Percentiles rank a stretch among this genome's conserved stretches.
Conservation (phyloP, 1,140 invertebrate genomes). For the Nilaparvata lugens region DNA sequence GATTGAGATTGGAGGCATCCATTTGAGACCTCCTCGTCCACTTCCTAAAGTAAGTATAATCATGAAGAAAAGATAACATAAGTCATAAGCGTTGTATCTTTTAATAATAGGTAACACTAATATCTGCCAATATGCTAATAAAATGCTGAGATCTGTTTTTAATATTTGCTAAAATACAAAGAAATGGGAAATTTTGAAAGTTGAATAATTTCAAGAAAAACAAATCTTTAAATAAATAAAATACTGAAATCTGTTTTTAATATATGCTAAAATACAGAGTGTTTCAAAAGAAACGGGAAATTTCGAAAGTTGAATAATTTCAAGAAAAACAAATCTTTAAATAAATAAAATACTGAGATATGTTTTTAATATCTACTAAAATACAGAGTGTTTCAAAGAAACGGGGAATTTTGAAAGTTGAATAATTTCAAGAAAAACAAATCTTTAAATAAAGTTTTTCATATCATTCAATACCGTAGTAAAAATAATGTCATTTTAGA, state of each 20-base stretch:
- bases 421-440: too few species aligned
- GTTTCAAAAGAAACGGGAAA: neutral
- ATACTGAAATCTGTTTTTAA: neutral
- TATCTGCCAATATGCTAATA: neutral
- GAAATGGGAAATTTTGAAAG: neutral
- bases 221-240: neutral
- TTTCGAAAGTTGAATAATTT: too few species aligned
- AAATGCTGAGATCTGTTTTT: neutral
- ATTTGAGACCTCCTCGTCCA: constrained; percentile 36
- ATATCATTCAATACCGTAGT: too few species aligned
- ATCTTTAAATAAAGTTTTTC: too few species aligned
- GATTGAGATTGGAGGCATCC: constrained; percentile 52
- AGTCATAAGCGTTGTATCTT: neutral
- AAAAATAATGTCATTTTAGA: too few species aligned
- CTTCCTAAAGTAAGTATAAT: constrained; percentile 38
- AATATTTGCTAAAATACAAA: neutral
- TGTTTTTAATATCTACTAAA: neutral
- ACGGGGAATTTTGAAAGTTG: too few species aligned
- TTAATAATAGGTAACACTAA: neutral
- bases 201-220: too few species aligned
- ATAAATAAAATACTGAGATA: neutral
- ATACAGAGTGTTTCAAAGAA: too few species aligned
- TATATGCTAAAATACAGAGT: neutral
- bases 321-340: too few species aligned
- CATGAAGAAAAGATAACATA: neutral